Conservation (phyloP, 1,140 invertebrate genomes). For the Riptortus pedestris region DNA sequence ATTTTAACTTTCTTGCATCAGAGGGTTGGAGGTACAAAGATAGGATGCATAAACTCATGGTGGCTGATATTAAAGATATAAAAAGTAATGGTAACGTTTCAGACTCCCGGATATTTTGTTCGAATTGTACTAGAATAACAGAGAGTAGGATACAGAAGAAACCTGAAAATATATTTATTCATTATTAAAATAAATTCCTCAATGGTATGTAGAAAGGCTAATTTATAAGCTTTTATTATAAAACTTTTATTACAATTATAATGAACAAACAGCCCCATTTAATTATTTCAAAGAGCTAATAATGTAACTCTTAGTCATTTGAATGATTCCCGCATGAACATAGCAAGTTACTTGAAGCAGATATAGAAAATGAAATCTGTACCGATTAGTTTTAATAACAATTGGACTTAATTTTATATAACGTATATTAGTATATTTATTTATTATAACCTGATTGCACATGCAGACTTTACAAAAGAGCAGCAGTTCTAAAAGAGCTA, state of each 20-base stretch:
- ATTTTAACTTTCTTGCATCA: slow-evolving; percentile 9
- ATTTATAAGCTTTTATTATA: not conserved
- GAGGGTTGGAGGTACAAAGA: slow-evolving; percentile 17
- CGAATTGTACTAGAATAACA: slow-evolving; percentile 11
- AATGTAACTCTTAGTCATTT: not conserved
- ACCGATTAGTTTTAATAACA: no score
- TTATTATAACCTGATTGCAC: no score
- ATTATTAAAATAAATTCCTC: not conserved
- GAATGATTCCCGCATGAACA: not conserved
- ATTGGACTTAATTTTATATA: no score
- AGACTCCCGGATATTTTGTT: not conserved
- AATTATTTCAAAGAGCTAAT: not conserved
- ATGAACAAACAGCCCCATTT: not conserved
- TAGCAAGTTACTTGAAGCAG: no score
- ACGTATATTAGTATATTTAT: no score
- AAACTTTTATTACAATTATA: not conserved
- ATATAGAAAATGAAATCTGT: no score
- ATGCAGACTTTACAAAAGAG: not conserved
- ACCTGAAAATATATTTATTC: slow-evolving; percentile 13
- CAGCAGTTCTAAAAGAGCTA: not conserved
- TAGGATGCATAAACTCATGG: slow-evolving; percentile 11
- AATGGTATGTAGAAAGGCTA: no score
- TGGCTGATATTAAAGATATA: not conserved
- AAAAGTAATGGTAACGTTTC: not conserved
- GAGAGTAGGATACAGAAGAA: slow-evolving; percentile 10